Evolutionary conservation across 2,113 vertebrate species (phyloP).

Genomic region (Scolopax mira): DNA sequence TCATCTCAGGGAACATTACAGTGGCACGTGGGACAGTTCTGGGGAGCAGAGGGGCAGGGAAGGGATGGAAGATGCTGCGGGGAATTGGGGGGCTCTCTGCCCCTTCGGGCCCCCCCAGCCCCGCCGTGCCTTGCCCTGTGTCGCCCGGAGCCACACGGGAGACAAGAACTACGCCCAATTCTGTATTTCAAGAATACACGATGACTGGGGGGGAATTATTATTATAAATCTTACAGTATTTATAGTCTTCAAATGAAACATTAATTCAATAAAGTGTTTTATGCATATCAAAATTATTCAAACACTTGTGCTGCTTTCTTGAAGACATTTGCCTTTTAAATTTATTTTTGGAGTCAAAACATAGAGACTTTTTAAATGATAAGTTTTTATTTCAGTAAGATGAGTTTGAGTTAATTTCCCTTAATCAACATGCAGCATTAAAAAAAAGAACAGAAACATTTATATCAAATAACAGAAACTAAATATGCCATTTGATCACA

Average conservation of each 20-base stretch:
- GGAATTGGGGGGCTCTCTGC: too few relatives aligned
- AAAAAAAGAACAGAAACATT: neutral
- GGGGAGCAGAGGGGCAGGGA: neutral
- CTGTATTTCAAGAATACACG: neutral
- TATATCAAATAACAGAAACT: neutral
- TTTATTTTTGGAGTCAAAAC: neutral
- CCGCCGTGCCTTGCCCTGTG: rapidly evolving
- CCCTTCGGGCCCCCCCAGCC: neutral
- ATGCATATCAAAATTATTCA: neutral
- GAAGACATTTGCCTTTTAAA: neutral
- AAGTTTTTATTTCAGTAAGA: neutral
- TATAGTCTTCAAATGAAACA: neutral
- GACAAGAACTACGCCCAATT: neutral
- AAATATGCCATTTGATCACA: neutral
- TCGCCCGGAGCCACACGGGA: rapidly evolving
- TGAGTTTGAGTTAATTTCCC: neutral
- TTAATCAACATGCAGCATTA: neutral
- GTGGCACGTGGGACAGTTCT: neutral
- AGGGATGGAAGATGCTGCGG: rapidly evolving
- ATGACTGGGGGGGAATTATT: neutral
- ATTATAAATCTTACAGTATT: rapidly evolving
- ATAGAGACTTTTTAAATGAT: neutral
- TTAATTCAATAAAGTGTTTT: neutral
- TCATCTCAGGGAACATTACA: neutral
- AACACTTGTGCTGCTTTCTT: neutral